Conservation (phyloP, 2,113 vertebrate species). For the Garra rufa region DNA sequence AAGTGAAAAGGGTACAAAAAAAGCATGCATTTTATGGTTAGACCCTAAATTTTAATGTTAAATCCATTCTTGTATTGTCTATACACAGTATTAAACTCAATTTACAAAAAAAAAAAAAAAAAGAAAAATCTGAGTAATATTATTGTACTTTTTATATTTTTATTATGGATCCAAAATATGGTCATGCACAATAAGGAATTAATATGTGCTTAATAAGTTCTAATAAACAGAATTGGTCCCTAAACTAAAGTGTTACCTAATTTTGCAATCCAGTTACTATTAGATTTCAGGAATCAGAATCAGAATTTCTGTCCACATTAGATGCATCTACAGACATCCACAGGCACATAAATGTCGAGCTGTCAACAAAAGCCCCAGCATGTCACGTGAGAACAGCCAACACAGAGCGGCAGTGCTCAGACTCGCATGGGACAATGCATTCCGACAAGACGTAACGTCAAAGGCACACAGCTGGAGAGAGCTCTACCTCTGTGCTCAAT, state of each 20-base stretch:
- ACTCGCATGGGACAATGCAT: not conserved
- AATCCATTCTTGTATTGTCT: no score
- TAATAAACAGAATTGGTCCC: not conserved
- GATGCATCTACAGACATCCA: not conserved
- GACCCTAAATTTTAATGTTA: no score
- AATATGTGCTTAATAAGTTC: no score
- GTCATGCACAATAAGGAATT: no score
- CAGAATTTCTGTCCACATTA: not conserved
- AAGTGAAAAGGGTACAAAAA: no score
- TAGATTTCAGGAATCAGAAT: not conserved
- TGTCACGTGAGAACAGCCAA: not conserved
- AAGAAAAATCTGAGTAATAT: no score
- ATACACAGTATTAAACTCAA: no score
- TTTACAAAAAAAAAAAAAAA: no score
- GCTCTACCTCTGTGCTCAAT: conserved; percentile 39
- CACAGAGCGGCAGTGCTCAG: not conserved
- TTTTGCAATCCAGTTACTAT: not conserved
- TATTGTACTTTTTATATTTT: no score
- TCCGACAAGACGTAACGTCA: conserved; percentile 23
- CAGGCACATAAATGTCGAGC: not conserved
- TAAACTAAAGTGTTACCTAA: not conserved
- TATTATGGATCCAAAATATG: no score
- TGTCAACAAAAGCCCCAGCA: not conserved
- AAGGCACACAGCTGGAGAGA: conserved; percentile 40
- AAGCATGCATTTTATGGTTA: no score